These are phyloP conservation scores for Diaphora mendica DNA, from an alignment of 2,888 invertebrate genomes.

Conservation along the genomic window DNA sequence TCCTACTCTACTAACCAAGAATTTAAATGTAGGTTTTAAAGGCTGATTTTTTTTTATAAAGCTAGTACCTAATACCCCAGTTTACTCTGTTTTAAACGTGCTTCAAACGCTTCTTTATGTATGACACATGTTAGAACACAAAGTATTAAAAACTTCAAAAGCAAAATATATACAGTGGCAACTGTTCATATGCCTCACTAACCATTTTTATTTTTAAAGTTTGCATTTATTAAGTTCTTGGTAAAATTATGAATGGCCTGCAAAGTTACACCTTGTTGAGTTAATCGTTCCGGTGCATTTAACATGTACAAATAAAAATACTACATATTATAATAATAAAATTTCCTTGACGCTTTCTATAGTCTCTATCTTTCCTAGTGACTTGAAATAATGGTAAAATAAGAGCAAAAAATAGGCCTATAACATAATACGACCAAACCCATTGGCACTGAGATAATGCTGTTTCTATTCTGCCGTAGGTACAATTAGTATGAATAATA, in stretches of 20 bases:
- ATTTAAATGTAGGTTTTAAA: slow-evolving; percentile 27
- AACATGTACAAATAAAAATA: not conserved
- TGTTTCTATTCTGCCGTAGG: not conserved
- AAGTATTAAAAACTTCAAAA: too few species aligned
- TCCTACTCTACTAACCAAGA: slow-evolving; percentile 90
- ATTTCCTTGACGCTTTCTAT: not conserved
- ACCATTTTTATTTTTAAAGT: too few species aligned
- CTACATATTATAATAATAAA: not conserved
- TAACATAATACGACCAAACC: too few species aligned
- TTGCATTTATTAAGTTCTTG: not conserved
- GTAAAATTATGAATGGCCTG: not conserved
- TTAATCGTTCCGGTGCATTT: not conserved
- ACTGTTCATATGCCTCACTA: too few species aligned
- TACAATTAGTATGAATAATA: not conserved
- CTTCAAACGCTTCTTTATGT: not conserved
- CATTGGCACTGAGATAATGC: not conserved
- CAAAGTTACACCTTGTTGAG: not conserved
- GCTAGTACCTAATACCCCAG: slow-evolving; percentile 12
- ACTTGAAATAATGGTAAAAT: not conserved
- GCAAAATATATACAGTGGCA: too few species aligned
- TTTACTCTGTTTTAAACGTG: slow-evolving; percentile 6
- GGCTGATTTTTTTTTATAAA: slow-evolving; percentile 47
- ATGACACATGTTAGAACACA: too few species aligned
- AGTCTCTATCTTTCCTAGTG: not conserved
- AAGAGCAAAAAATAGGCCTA: not conserved